Evolutionary conservation across 2,797 vertebrate genomes (phyloP).

Genomic region (Danio choprae): DNA sequence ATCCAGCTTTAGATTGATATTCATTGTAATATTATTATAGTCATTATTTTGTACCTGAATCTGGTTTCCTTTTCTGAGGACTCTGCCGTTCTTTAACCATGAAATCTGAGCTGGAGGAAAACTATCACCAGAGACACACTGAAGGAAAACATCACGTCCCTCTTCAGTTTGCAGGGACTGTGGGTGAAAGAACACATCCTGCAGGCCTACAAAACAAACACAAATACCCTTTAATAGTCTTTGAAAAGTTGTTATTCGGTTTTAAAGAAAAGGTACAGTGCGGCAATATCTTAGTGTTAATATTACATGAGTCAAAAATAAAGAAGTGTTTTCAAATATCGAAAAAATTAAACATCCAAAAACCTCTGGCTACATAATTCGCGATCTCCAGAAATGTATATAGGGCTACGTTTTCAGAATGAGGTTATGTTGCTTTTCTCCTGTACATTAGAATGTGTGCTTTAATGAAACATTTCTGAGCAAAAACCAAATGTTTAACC

Average conservation of each 20-base stretch:
- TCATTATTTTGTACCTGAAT: slow-evolving; percentile 71
- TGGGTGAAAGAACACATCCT: slow-evolving; percentile 79
- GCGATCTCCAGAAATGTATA: too few relatives aligned
- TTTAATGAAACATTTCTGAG: too few relatives aligned
- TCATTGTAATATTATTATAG: neutral
- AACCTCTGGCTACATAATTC: too few relatives aligned
- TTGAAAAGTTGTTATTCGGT: neutral
- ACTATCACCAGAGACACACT: slow-evolving; percentile 83
- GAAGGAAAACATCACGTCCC: slow-evolving; percentile 74
- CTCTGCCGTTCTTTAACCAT: slow-evolving; percentile 77
- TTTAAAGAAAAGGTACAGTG: too few relatives aligned
- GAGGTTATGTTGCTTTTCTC: too few relatives aligned
- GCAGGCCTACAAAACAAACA: slow-evolving; percentile 71
- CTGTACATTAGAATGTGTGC: too few relatives aligned
- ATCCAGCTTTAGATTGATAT: neutral
- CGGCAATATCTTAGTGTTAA: too few relatives aligned
- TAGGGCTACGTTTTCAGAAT: too few relatives aligned
- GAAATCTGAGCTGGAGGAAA: slow-evolving; percentile 73
- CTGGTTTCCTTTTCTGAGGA: slow-evolving; percentile 70
- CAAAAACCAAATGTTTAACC: too few relatives aligned
- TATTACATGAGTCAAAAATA: too few relatives aligned
- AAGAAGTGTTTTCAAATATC: too few relatives aligned
- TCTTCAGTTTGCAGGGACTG: slow-evolving; percentile 71
- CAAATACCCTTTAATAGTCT: neutral
- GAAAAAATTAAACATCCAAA: too few relatives aligned